Evolutionary conservation across 1,140 invertebrate species (phyloP).

Genomic region (Procambarus virginalis): DNA sequence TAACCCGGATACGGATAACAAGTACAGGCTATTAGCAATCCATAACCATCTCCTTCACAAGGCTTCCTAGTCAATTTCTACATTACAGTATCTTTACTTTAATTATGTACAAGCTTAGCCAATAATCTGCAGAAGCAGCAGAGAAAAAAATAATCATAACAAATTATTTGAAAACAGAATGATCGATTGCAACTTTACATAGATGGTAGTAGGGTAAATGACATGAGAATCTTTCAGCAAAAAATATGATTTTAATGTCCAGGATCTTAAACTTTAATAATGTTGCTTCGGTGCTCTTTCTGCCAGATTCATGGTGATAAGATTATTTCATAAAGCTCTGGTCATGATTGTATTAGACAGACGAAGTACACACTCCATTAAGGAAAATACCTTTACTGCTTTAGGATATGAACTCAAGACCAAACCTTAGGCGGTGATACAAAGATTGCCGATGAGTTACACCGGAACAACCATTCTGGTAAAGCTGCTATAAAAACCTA

Average conservation of each 20-base stretch:
- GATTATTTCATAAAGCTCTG: slow-evolving; percentile 11
- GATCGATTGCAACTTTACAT: not conserved
- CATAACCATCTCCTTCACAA: slow-evolving; percentile 44
- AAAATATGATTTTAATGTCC: too few species aligned
- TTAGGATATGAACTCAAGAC: slow-evolving; percentile 17
- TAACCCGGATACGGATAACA: slow-evolving; percentile 29
- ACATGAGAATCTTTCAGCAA: not conserved
- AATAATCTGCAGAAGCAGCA: slow-evolving; percentile 48
- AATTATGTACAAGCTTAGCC: slow-evolving; percentile 35
- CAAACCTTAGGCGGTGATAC: slow-evolving; percentile 19
- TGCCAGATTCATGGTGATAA: slow-evolving; percentile 14
- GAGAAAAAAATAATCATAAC: not conserved
- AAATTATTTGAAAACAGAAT: not conserved
- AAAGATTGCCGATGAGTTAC: slow-evolving; percentile 37
- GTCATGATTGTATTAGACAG: slow-evolving; percentile 17
- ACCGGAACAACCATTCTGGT: not conserved
- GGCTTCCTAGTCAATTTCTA: slow-evolving; percentile 2
- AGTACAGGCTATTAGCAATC: slow-evolving; percentile 42
- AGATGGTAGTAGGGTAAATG: not conserved
- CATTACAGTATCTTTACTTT: slow-evolving; percentile 15
- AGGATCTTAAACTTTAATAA: not conserved
- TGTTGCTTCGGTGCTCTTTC: slow-evolving; percentile 11
- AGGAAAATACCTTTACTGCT: slow-evolving; percentile 14
- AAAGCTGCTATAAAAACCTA: not conserved
- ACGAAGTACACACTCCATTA: slow-evolving; percentile 17